Evolutionary conservation across 2,797 vertebrate genomes (phyloP).

Genomic region (Chelon labrosus): DNA sequence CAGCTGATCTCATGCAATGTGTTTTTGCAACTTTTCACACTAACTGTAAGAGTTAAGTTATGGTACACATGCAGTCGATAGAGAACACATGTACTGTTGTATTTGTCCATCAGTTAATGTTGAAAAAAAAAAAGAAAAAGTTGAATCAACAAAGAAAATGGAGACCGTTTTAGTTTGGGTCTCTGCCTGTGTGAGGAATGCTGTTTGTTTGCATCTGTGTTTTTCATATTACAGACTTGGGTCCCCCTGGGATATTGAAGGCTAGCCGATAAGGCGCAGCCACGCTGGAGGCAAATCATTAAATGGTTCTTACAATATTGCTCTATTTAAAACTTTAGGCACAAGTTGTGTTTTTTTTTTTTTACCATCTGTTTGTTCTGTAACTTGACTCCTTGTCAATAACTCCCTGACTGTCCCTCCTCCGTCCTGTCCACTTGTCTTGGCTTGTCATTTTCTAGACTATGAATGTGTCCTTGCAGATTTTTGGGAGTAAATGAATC

Average conservation of each 20-base stretch:
- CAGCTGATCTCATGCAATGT: constrained; percentile 39
- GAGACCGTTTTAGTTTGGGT: constrained; percentile 69
- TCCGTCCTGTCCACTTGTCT: constrained; percentile 48
- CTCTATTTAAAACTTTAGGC: constrained; percentile 86
- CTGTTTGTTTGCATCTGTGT: constrained; percentile 91
- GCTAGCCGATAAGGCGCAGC: constrained; percentile 90
- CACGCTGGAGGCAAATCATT: constrained; percentile 89
- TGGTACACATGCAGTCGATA: constrained; percentile 15
- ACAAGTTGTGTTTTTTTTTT: constrained; percentile 60
- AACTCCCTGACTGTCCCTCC: constrained; percentile 59
- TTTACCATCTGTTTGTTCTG: constrained; percentile 73
- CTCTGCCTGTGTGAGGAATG: constrained; percentile 86
- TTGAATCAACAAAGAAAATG: constrained; percentile 51
- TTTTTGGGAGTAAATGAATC: constrained; percentile 55
- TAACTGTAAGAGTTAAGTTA: not conserved
- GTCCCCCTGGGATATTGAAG: constrained; percentile 91
- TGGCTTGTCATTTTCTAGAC: constrained; percentile 24
- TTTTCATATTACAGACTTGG: constrained; percentile 91
- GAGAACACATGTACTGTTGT: constrained; percentile 20
- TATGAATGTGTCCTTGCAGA: constrained; percentile 41
- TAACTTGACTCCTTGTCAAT: constrained; percentile 63
- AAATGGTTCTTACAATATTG: constrained; percentile 88
- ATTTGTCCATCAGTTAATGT: constrained; percentile 22
- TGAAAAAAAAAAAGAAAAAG: constrained; percentile 23
- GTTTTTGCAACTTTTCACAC: not conserved